Conservation (phyloP, 2,888 invertebrate species). For the Neelides folsomi region DNA sequence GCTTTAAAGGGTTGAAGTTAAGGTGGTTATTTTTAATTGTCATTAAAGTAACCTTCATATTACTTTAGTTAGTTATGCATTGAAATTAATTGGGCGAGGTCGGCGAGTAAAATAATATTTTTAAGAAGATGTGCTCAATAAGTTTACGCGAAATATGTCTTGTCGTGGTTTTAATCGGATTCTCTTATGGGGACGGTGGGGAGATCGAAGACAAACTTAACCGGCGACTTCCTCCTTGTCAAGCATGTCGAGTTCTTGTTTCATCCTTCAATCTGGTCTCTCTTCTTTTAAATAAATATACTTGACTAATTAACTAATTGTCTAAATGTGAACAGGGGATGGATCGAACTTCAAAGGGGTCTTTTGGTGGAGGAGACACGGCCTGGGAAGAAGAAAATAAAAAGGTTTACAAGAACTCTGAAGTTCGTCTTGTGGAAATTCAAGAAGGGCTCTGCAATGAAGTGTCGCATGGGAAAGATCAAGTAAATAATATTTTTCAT, state of each 20-base stretch:
- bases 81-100: too few species aligned
- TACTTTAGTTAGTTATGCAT: too few species aligned
- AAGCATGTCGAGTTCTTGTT: conserved; percentile 58
- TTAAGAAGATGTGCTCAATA: too few species aligned
- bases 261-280: conserved; percentile 56
- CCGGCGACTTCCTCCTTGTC: conserved; percentile 54
- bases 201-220: conserved; percentile 12
- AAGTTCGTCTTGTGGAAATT: conserved; percentile 79
- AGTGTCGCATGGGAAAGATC: conserved; percentile 51
- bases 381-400: conserved; percentile 86
- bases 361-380: conserved; percentile 84
- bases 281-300: conserved; percentile 5
- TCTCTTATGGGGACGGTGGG: too few species aligned
- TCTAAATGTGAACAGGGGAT: conserved; percentile 48
- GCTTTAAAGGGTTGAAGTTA: too few species aligned
- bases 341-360: conserved; percentile 65
- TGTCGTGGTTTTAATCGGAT: too few species aligned
- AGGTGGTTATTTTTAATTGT: too few species aligned
- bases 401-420: conserved; percentile 68
- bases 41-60: too few species aligned
- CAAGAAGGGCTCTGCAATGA: conserved; percentile 75
- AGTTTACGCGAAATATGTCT: too few species aligned
- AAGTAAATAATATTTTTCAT: conserved; percentile 33
- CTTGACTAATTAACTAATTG: conserved; percentile 3
- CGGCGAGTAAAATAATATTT: too few species aligned